Evolutionary conservation across 2,888 invertebrate species (phyloP).

Genomic region (Acanthosoma haemorrhoidale): DNA sequence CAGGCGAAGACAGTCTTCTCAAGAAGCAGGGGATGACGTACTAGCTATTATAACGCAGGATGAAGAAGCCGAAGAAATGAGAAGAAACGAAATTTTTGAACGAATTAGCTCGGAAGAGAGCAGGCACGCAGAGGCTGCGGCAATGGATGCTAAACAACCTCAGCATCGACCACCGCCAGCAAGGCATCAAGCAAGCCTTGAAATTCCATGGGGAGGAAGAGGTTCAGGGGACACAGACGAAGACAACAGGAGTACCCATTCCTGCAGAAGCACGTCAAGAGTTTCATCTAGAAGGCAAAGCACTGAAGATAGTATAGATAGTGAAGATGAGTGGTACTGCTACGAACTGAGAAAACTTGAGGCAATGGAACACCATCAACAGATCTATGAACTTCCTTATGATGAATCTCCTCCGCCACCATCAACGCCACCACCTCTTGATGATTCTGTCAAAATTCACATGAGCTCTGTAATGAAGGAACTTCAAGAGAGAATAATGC

Average conservation of each 20-base stretch:
- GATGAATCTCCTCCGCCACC: constrained; percentile 52
- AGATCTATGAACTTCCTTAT: constrained; percentile 50
- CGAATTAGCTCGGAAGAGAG: constrained; percentile 41
- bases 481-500: constrained; percentile 62
- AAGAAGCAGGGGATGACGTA: constrained; percentile 49
- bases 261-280: constrained; percentile 77
- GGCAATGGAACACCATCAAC: constrained; percentile 71
- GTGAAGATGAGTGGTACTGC: constrained; percentile 89
- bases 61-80: constrained; percentile 41
- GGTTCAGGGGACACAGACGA: constrained; percentile 57
- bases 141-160: constrained; percentile 53
- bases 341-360: constrained; percentile 81
- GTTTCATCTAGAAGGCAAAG: constrained; percentile 83
- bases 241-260: constrained; percentile 79
- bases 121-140: constrained; percentile 31
- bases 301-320: constrained; percentile 88
- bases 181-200: constrained; percentile 70
- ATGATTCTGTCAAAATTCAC: constrained; percentile 66
- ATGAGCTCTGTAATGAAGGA: constrained; percentile 70
- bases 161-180: constrained; percentile 57
- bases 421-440: constrained; percentile 51
- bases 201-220: constrained; percentile 65
- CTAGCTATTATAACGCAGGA: constrained; percentile 40
- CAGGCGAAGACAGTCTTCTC: constrained; percentile 65
- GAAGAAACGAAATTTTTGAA: constrained; percentile 41